Base-by-base conservation (phyloP, 2,113 vertebrate species). In the Epinephelus moara region DNA sequence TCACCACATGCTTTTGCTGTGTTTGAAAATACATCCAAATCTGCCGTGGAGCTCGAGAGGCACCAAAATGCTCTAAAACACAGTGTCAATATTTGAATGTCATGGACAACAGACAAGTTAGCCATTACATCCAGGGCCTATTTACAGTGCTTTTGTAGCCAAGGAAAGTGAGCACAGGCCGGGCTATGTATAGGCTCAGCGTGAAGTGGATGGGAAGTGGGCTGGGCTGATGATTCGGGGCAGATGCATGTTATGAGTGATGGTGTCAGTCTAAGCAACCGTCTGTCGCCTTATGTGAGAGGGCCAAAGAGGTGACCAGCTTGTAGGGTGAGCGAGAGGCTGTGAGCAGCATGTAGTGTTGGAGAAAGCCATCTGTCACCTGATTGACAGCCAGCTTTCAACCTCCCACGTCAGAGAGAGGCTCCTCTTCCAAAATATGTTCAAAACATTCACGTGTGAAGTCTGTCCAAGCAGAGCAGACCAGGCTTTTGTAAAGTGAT, bases 221-320 rank as follows among this genome's bases (percentile, higher is more conserved):
- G 73, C 70, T 92, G 93, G 76, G 71, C 70, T 93, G 93, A 93
- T 57, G 89, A 73, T 78, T 80, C 4, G 17, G 78, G 88, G 88
- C 92, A 93, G 92, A 93, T 92, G 94, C 76, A 84, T 42, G 23
- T 71, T 74, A 72, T 88, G 87, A 92, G 74, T 33, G 45, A 86
- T 73, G 56, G 85, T 85, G 89, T 86, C 85, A 80, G 87, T 89
- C 87, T 72, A 74, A 86, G 80, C 82, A 87, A 85, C 49, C 78
- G 85, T 92, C 91, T 92, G 90, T 79, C 59, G 77, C 91, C 71
- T 62, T 71, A 18, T 84, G 88, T 60, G 70, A 72, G 62, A 72
- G 74, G 74, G 75, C 67, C 68, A 71, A 85, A 86, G 91, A 86
- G 87, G 74, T 88, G 83, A 83, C 49, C 78, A 53, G 80, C 78